phyloP scores from a whole-genome alignment of 2,797 vertebrate species.

The Oreonectes daqikongensis region DNA sequence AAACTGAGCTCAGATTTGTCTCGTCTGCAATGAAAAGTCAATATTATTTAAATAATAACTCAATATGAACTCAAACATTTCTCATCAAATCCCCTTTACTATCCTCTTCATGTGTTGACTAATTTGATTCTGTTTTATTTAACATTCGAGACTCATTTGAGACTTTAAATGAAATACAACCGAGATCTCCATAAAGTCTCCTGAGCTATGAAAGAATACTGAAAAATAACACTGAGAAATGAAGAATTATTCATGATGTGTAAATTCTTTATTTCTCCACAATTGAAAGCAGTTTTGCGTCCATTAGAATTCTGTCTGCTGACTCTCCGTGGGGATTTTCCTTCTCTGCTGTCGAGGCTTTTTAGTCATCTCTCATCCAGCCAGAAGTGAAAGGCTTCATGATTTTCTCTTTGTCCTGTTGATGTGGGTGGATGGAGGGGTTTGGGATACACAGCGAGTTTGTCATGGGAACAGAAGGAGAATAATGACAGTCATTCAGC shows the following conservation, averaged over 20 bases:
- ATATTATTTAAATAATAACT: too few species aligned
- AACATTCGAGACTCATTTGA: too few species aligned
- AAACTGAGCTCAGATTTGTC: too few species aligned
- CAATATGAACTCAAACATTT: too few species aligned
- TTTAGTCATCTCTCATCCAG: conserved; percentile 19
- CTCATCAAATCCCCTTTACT: too few species aligned
- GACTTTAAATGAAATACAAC: too few species aligned
- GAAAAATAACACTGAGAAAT: too few species aligned
- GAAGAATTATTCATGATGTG: background rate
- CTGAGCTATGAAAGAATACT: background rate
- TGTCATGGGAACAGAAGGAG: conserved; percentile 19
- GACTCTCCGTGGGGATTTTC: conserved; percentile 5
- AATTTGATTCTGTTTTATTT: too few species aligned
- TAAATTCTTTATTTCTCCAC: background rate
- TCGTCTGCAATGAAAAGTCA: too few species aligned
- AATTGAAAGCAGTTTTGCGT: background rate
- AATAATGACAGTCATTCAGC: conserved; percentile 25
- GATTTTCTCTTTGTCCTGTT: conserved; percentile 8
- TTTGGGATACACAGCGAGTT: conserved; percentile 18
- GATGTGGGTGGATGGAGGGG: background rate
- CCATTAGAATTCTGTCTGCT: conserved; percentile 10
- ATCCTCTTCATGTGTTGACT: too few species aligned
- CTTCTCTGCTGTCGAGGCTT: background rate
- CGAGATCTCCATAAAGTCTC: too few species aligned
- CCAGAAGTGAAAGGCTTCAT: background rate